Evolutionary conservation across 2,797 vertebrate species (phyloP).

Genomic region (Linurgus olivaceus): DNA sequence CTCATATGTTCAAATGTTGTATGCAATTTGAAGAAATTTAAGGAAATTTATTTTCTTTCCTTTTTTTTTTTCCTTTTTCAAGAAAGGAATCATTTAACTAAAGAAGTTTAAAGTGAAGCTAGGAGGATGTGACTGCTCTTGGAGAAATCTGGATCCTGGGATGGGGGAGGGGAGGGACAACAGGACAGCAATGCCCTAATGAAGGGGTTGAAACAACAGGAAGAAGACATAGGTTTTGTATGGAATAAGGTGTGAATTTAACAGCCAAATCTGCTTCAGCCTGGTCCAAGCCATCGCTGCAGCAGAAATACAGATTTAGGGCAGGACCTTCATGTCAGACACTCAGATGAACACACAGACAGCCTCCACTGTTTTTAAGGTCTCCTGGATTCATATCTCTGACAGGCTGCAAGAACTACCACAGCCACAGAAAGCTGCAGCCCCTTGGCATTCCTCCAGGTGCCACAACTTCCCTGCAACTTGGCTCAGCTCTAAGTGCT

Average conservation of each 20-base stretch:
- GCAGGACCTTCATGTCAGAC: neutral
- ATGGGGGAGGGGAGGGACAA: neutral
- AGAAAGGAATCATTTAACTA: neutral
- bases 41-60: neutral
- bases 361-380: neutral
- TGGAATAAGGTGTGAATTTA: neutral
- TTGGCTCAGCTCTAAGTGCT: neutral
- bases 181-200: rapidly evolving
- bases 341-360: neutral
- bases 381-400: neutral
- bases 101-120: neutral
- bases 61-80: neutral
- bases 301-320: neutral
- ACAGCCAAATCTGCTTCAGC: neutral
- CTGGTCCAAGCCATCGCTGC: neutral
- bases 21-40: neutral
- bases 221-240: neutral
- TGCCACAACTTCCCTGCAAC: neutral
- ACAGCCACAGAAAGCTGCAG: rapidly evolving
- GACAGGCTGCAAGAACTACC: neutral
- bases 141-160: neutral
- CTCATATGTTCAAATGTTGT: neutral
- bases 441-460: neutral
- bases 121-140: neutral
- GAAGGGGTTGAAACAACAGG: neutral